phyloP scores from a whole-genome alignment of 2,888 invertebrate genomes.

The Chymomyza caudatula region DNA sequence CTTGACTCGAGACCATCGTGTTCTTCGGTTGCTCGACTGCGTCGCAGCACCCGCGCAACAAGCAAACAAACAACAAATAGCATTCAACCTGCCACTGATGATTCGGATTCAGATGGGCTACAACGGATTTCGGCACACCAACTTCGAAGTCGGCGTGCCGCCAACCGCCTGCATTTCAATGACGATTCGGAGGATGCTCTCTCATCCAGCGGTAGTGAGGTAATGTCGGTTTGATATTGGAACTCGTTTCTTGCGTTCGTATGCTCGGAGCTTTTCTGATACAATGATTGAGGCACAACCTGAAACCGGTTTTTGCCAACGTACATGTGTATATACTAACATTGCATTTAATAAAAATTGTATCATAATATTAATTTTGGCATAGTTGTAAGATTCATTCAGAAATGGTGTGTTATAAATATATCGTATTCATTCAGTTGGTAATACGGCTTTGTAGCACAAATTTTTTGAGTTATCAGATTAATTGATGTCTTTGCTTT shows the following conservation, averaged over 20 bases:
- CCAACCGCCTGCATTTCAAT: constrained; percentile 16
- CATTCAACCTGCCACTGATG: background rate
- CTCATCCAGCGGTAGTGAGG: constrained; percentile 75
- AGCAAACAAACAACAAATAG: constrained; percentile 6
- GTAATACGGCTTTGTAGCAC: background rate
- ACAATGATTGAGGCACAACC: background rate
- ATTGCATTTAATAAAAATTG: background rate
- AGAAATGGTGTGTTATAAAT: background rate
- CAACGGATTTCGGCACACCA: constrained; percentile 43
- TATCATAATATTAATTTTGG: background rate
- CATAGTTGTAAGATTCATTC: background rate
- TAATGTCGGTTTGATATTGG: constrained; percentile 46
- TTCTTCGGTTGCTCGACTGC: constrained; percentile 32
- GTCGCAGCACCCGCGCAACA: constrained; percentile 38
- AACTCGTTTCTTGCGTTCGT: background rate
- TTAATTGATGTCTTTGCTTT: background rate
- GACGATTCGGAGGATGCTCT: constrained; percentile 32
- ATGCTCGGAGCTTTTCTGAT: background rate
- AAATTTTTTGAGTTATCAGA: no score
- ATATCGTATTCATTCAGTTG: background rate
- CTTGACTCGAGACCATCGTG: constrained; percentile 57
- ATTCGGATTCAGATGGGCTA: constrained; percentile 34
- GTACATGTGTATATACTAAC: background rate
- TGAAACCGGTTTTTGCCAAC: constrained; percentile 4
- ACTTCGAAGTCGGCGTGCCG: constrained; percentile 39